Conservation (phyloP, 2,797 vertebrate genomes). For the Stomatorhinus walkeri region DNA sequence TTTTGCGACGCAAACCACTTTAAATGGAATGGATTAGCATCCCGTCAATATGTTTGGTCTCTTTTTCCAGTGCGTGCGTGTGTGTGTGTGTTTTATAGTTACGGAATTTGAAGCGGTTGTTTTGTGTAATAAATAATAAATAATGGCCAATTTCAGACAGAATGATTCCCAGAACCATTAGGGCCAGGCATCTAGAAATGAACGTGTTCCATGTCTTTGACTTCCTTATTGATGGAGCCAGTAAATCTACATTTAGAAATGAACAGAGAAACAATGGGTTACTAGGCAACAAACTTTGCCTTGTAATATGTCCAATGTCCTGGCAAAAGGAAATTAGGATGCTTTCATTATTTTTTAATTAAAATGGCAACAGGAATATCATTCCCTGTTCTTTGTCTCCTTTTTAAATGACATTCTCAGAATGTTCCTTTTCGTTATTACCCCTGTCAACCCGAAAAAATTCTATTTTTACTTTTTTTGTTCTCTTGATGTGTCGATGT, state of each 20-base stretch:
- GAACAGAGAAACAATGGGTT: slow-evolving; percentile 51
- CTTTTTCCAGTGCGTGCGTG: not conserved
- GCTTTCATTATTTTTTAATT: slow-evolving; percentile 61
- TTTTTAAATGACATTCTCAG: not conserved
- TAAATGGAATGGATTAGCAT: slow-evolving; percentile 11
- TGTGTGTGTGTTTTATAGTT: not conserved
- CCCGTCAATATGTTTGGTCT: not conserved
- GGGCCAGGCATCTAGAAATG: slow-evolving; percentile 30
- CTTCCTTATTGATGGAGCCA: slow-evolving; percentile 48
- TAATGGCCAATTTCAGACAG: not conserved
- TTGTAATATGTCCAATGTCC: slow-evolving; percentile 50
- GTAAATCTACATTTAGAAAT: slow-evolving; percentile 53
- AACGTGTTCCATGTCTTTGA: slow-evolving; percentile 32
- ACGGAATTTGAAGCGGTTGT: slow-evolving; percentile 4
- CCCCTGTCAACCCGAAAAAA: not conserved
- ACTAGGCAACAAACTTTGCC: slow-evolving; percentile 47
- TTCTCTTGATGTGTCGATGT: not conserved
- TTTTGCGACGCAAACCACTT: not conserved
- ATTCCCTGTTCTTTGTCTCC: slow-evolving; percentile 11
- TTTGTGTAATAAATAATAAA: slow-evolving; percentile 23
- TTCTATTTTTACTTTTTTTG: not conserved
- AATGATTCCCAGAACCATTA: slow-evolving; percentile 43
- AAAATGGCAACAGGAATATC: slow-evolving; percentile 42
- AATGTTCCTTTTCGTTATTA: not conserved
- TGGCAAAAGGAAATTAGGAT: slow-evolving; percentile 52